Evolutionary conservation across 2,113 vertebrate genomes (phyloP), one percentile per base, ranked within the genome.

Genomic region (Carassius gibelio): DNA sequence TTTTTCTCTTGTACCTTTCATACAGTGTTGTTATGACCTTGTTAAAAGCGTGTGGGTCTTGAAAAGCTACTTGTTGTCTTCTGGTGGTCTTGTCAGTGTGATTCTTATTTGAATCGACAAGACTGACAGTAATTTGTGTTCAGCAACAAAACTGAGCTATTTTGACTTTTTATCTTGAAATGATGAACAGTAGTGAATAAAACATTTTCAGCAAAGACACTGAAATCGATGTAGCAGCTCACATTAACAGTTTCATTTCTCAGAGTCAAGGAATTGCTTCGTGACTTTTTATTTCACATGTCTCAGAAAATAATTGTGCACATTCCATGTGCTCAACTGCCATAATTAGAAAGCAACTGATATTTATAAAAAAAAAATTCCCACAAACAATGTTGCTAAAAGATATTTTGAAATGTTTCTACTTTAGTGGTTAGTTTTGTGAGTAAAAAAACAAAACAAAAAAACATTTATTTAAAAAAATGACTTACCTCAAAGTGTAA

Each of bases 401-500:
- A 0, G 0, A 68, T 8, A 30, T 8, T 68, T 11, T 26, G 61
- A 17, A 8, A 8, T 13, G 6, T 66, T 34, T 17, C 26, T 1
- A 5, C 14, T 3, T 34, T 8, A 68, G 34, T 34, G 26, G 2
- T 17, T 17, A 69, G 30, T 36, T 36, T 9, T 19, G 14, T 30
- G 30, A 30, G 30, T 8, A 36, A 62, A 62, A 62, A 38, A 36
- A 4, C 8, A 23, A 42, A 42, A 42, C 13, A 42, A 42, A 42
- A 8, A 8, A 42, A 42, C 42, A 8, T 42, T 42, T 42, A 42
- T 8, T 42, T 42, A 55, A 19, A 23, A 23, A 66, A 1, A 6
- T 38, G 10, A 26, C 75, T 92, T 91, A 98, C 98, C 98, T 96
- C 48, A 99, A 90, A 0, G 97, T 99, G 78, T 99, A 99, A 55